A percentile compares a stretch with the other conserved stretches of the same genome.
Conservation (phyloP, 2,797 vertebrate genomes). For the Huso huso region DNA sequence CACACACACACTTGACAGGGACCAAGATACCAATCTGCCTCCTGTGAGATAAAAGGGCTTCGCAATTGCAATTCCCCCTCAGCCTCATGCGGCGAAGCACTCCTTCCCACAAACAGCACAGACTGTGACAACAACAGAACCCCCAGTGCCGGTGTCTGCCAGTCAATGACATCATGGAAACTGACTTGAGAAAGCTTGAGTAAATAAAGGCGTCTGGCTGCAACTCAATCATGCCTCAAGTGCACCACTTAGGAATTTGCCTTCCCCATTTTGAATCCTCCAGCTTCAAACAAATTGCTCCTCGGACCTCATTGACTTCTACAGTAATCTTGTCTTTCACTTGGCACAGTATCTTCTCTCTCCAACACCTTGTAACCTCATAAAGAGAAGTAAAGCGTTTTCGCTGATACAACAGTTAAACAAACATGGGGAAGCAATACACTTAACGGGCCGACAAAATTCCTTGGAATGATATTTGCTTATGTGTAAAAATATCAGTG, state of each 20-base stretch:
- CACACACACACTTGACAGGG: background rate
- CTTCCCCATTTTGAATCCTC: background rate
- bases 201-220: constrained; percentile 46
- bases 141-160: background rate
- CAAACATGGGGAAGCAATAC: too few species aligned
- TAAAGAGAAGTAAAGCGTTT: too few species aligned
- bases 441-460: too few species aligned
- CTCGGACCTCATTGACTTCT: too few species aligned
- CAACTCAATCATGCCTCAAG: constrained; percentile 30
- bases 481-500: too few species aligned
- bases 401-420: too few species aligned
- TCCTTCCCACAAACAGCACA: background rate
- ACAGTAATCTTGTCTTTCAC: too few species aligned
- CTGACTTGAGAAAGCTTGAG: constrained; percentile 19
- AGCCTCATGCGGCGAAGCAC: background rate
- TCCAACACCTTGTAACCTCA: too few species aligned
- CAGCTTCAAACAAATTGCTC: too few species aligned
- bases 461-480: too few species aligned
- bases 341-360: too few species aligned
- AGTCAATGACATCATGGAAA: constrained; percentile 4
- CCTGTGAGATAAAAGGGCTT: background rate
- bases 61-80: background rate
- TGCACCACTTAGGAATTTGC: background rate
- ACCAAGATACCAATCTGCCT: background rate
- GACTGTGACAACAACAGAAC: background rate